Conservation (phyloP, 2,113 vertebrate genomes). For the Scortum barcoo region DNA sequence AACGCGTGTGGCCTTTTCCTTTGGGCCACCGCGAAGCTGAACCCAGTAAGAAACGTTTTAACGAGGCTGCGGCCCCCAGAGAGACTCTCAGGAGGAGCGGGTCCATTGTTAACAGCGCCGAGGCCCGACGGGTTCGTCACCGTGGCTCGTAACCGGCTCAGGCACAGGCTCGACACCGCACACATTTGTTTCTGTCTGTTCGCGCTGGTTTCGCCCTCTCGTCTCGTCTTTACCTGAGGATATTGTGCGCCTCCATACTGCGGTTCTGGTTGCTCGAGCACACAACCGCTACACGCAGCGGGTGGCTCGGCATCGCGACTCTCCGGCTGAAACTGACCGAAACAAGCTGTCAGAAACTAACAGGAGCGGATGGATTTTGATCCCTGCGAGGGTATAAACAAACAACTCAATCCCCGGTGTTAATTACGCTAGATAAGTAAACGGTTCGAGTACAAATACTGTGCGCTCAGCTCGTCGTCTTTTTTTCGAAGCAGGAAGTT, state of each 20-base stretch:
- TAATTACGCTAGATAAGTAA: neutral
- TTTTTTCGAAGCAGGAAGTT: conserved; percentile 57
- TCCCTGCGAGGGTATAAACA: neutral
- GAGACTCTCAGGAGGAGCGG: conserved; percentile 4
- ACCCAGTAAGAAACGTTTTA: neutral
- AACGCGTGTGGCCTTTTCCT: neutral
- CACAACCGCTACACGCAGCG: conserved; percentile 95
- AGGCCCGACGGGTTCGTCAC: conserved; percentile 61
- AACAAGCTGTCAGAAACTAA: conserved; percentile 24
- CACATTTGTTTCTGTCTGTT: conserved; percentile 29
- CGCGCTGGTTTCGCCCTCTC: neutral
- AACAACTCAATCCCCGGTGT: conserved; percentile 23
- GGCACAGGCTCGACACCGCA: conserved; percentile 14
- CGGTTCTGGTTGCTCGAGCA: conserved; percentile 99
- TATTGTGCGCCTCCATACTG: conserved; percentile 99
- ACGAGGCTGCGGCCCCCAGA: neutral
- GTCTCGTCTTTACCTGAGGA: conserved; percentile 93
- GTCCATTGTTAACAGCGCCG: conserved; percentile 70
- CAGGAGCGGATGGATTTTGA: neutral
- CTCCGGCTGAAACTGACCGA: conserved; percentile 66
- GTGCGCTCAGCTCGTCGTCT: neutral
- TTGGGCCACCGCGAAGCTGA: neutral
- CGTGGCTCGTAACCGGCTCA: conserved; percentile 3
- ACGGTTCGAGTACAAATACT: conserved; percentile 14
- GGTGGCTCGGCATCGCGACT: conserved; percentile 89